A percentile compares a stretch with the other conserved stretches of the same genome.
These are phyloP conservation scores for Atethmia centrago DNA, from an alignment of 2,888 invertebrate genomes.

Conservation along the genomic window DNA sequence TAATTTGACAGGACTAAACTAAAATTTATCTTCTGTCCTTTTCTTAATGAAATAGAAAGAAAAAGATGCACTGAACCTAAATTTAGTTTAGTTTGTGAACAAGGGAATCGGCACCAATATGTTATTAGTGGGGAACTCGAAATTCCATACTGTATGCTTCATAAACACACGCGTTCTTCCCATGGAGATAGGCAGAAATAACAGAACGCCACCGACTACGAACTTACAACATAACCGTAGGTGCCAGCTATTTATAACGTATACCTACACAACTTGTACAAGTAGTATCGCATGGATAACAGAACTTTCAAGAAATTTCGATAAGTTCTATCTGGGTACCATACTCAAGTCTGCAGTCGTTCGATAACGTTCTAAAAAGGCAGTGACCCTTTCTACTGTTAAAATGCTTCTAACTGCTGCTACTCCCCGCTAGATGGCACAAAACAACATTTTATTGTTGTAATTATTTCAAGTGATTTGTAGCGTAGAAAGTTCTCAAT, in stretches of 20 bases:
- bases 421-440: slow-evolving; percentile 66
- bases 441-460: background rate
- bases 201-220: background rate
- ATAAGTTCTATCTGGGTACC: background rate
- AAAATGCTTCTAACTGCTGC: slow-evolving; percentile 24
- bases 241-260: background rate
- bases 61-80: no score
- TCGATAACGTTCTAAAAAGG: slow-evolving; percentile 18
- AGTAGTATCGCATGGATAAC: background rate
- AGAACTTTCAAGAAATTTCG: slow-evolving; percentile 36
- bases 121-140: background rate
- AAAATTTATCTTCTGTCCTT: no score
- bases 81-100: no score
- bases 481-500: slow-evolving; percentile 40
- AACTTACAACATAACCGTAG: background rate
- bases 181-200: background rate
- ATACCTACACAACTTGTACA: background rate
- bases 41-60: no score
- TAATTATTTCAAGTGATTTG: background rate
- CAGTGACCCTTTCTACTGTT: background rate
- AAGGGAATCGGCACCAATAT: no score
- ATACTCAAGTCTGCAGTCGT: background rate
- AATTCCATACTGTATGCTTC: background rate
- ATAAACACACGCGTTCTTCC: background rate
- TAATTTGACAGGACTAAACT: no score